phyloP scores from a whole-genome alignment of 2,888 invertebrate species.

The Oxyscelio sp. region DNA sequence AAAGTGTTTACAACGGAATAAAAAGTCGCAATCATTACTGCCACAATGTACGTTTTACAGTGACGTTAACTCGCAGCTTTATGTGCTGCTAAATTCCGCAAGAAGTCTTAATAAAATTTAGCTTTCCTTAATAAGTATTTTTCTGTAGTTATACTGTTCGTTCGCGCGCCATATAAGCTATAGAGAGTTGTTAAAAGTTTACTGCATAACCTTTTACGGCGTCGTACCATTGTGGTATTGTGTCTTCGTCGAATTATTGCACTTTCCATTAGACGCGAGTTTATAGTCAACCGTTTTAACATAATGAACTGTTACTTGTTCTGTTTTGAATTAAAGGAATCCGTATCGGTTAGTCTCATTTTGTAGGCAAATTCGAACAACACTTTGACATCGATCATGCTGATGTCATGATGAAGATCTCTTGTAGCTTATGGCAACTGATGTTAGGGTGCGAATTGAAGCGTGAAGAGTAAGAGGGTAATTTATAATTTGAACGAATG shows the following conservation, averaged over 20 bases:
- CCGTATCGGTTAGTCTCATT: background rate
- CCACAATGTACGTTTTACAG: slow-evolving; percentile 36
- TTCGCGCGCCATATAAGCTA: slow-evolving; percentile 35
- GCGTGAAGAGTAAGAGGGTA: no score
- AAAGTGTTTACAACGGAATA: slow-evolving; percentile 48
- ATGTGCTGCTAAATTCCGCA: slow-evolving; percentile 54
- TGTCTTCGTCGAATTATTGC: slow-evolving; percentile 52
- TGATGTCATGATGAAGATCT: no score
- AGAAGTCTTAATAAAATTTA: slow-evolving; percentile 67
- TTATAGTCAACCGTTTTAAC: slow-evolving; percentile 43
- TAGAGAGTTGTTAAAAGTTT: slow-evolving; percentile 62
- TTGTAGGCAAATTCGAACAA: background rate
- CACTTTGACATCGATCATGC: background rate
- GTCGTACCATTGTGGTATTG: slow-evolving; percentile 20
- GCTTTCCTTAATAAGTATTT: slow-evolving; percentile 57
- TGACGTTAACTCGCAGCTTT: slow-evolving; percentile 55
- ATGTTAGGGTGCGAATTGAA: no score
- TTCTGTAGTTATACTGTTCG: slow-evolving; percentile 54
- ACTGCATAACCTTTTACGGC: slow-evolving; percentile 56
- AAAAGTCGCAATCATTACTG: slow-evolving; percentile 23
- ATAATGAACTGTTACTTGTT: slow-evolving; percentile 52
- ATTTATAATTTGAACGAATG: no score
- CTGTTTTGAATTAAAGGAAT: background rate
- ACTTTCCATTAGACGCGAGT: slow-evolving; percentile 41
- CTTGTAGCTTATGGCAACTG: no score